Percentiles rank a stretch among this genome's conserved stretches.
Evolutionary conservation across 1,140 invertebrate species (phyloP).

Genomic region (Chrysoperla carnea): DNA sequence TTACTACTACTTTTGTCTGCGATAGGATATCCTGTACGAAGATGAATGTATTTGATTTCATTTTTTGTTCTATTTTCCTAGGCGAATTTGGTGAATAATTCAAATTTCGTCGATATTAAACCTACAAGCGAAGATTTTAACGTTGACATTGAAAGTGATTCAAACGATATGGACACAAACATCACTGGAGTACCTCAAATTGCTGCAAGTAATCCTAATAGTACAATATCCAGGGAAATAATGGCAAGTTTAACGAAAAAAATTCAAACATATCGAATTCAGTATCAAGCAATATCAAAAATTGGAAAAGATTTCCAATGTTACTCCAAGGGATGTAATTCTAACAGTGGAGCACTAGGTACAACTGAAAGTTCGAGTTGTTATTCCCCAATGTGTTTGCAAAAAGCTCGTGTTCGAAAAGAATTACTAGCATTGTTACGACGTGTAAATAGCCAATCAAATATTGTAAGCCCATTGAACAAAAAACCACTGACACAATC

Average conservation of each 20-base stretch:
- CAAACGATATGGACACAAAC: constrained; percentile 11
- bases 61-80: no score
- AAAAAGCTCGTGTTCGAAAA: constrained; percentile 44
- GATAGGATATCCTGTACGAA: no score
- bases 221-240: constrained; percentile 20
- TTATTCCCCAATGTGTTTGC: constrained; percentile 59
- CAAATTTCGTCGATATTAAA: constrained; percentile 17
- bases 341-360: constrained; percentile 28
- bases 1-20: no score
- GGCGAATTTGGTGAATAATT: constrained; percentile 14
- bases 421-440: constrained; percentile 45
- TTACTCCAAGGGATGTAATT: constrained; percentile 51
- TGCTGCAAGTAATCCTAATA: constrained; percentile 7
- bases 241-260: constrained; percentile 36
- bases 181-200: neutral
- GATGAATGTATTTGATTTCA: no score
- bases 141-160: constrained; percentile 36
- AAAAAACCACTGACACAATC: constrained; percentile 15
- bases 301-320: constrained; percentile 46
- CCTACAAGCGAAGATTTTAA: constrained; percentile 37
- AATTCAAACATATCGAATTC: constrained; percentile 39
- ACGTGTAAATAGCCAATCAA: constrained; percentile 28
- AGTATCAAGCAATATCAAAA: constrained; percentile 42
- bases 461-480: constrained; percentile 10
- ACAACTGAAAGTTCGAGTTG: constrained; percentile 40